These are phyloP conservation scores for Crocuta crocuta DNA, from an alignment of 2,113 vertebrate genomes.

Conservation along the genomic window DNA sequence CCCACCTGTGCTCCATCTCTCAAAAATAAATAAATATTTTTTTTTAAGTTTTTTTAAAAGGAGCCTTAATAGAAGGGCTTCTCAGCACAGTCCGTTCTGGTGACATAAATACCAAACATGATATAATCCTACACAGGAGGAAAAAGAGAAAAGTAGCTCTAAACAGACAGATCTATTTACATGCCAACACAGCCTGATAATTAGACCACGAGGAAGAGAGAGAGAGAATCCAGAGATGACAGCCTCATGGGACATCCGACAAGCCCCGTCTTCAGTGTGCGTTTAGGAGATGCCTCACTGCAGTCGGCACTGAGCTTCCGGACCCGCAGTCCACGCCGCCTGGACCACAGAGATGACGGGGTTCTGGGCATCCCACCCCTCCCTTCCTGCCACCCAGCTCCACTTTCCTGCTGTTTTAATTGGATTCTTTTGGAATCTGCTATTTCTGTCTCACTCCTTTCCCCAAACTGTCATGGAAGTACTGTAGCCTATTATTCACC, in stretches of 20 bases:
- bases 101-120: not conserved
- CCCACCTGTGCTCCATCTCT: too few species aligned
- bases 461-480: slow-evolving; percentile 76
- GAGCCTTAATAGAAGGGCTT: not conserved
- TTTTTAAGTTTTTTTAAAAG: not conserved
- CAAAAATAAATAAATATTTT: too few species aligned
- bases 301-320: not conserved
- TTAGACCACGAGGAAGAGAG: slow-evolving; percentile 11
- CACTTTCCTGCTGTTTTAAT: slow-evolving; percentile 72
- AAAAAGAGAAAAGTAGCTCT: not conserved
- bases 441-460: slow-evolving; percentile 79
- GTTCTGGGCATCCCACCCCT: not conserved
- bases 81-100: not conserved
- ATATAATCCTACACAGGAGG: not conserved
- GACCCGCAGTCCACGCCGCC: not conserved
- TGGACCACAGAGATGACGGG: not conserved
- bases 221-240: not conserved
- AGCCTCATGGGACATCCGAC: not conserved
- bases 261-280: not conserved
- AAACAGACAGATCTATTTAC: not conserved
- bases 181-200: not conserved
- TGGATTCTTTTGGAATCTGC: slow-evolving; percentile 80
- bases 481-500: slow-evolving; percentile 63
- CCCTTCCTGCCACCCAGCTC: slow-evolving; percentile 47
- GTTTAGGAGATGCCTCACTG: not conserved